Evolutionary conservation across 2,797 vertebrate genomes (phyloP).

Genomic region (Bucorvus abyssinicus): DNA sequence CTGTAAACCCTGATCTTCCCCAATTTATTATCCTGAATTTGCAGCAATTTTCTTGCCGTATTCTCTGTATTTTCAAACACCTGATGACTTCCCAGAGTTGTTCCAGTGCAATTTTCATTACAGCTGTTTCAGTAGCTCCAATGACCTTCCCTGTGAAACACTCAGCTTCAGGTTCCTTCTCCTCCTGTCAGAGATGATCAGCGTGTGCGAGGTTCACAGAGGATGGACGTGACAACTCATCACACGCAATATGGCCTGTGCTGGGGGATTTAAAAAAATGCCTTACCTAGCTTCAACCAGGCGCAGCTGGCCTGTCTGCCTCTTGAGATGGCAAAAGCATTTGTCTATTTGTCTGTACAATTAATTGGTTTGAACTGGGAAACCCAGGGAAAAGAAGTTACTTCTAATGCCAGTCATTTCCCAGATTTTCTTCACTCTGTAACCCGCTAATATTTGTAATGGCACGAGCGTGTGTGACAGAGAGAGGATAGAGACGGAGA

Average conservation of each 20-base stretch:
- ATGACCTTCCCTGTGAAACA: neutral
- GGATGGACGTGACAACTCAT: neutral
- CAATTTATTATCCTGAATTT: neutral
- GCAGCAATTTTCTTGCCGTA: neutral
- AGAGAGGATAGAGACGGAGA: neutral
- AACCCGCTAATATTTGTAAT: neutral
- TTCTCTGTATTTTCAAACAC: neutral
- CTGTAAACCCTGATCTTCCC: neutral
- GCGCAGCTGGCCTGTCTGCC: neutral
- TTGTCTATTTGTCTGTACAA: neutral
- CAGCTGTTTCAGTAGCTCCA: neutral
- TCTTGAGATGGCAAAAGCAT: neutral
- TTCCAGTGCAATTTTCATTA: neutral
- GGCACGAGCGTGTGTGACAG: neutral
- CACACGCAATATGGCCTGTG: neutral
- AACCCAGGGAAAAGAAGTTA: neutral
- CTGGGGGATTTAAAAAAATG: neutral
- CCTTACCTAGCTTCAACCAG: neutral
- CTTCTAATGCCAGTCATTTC: neutral
- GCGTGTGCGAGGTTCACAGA: neutral
- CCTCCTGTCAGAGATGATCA: neutral
- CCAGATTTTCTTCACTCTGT: neutral
- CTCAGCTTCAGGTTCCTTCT: neutral
- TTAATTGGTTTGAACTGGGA: neutral
- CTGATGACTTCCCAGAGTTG: neutral